phyloP scores from a whole-genome alignment of 2,113 vertebrate species.

The Naja naja region DNA sequence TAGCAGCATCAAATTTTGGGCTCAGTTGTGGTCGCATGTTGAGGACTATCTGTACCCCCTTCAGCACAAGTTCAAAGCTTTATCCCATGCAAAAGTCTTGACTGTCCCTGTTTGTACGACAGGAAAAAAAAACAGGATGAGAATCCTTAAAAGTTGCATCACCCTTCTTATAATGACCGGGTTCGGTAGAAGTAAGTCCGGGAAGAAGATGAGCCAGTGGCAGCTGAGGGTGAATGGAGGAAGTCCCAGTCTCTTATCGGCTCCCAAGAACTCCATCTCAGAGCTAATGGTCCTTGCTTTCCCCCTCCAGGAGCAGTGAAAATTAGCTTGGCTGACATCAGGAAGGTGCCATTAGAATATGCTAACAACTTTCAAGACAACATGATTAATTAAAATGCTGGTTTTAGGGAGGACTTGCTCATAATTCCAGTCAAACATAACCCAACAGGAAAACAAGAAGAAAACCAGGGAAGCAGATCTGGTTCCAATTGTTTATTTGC shows the following conservation, averaged over 20 bases:
- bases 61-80: background rate
- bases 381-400: background rate
- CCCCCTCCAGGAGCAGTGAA: background rate
- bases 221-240: background rate
- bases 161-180: background rate
- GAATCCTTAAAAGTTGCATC: background rate
- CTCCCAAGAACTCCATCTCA: background rate
- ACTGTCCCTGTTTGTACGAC: background rate
- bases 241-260: background rate
- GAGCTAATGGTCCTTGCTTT: background rate
- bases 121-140: background rate
- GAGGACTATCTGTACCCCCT: background rate
- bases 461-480: background rate
- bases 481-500: background rate
- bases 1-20: no score
- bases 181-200: background rate
- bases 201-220: background rate
- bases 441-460: background rate
- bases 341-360: background rate
- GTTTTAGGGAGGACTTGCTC: background rate
- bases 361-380: background rate
- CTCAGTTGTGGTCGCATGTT: no score
- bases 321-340: background rate
- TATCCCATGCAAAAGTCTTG: background rate
- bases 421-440: background rate